Percentiles rank a stretch among this genome's conserved stretches.
phyloP scores from a whole-genome alignment of 2,797 vertebrate genomes.

The Gorsachius magnificus region DNA sequence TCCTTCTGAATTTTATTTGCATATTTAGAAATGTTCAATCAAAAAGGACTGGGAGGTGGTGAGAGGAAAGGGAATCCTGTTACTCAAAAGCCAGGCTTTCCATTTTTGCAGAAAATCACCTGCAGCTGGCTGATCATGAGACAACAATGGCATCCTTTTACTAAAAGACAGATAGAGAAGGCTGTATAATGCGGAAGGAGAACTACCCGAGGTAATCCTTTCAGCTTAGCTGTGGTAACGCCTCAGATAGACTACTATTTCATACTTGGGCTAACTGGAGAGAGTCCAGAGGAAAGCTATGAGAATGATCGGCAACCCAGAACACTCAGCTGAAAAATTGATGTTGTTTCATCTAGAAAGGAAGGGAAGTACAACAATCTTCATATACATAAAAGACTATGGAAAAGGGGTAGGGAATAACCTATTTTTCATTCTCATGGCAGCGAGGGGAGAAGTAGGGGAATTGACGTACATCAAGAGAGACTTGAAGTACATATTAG shows the following conservation, averaged over 20 bases:
- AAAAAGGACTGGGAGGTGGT: not conserved
- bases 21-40: not conserved
- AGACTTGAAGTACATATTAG: not conserved
- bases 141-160: not conserved
- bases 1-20: not conserved
- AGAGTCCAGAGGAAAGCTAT: not conserved
- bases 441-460: fast-evolving
- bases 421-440: not conserved
- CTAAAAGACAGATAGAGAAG: not conserved
- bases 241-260: not conserved
- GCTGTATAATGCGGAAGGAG: not conserved
- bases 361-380: not conserved
- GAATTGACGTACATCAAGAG: not conserved
- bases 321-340: not conserved
- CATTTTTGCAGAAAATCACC: not conserved
- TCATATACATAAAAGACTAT: not conserved
- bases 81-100: not conserved
- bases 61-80: not conserved
- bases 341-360: not conserved
- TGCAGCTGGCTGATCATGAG: not conserved
- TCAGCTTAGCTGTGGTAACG: not conserved
- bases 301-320: not conserved
- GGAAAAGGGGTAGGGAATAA: not conserved
- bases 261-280: not conserved
- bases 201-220: not conserved